Conservation (phyloP, 2,888 invertebrate genomes). For the Gastracanthus pulcherrimus region DNA sequence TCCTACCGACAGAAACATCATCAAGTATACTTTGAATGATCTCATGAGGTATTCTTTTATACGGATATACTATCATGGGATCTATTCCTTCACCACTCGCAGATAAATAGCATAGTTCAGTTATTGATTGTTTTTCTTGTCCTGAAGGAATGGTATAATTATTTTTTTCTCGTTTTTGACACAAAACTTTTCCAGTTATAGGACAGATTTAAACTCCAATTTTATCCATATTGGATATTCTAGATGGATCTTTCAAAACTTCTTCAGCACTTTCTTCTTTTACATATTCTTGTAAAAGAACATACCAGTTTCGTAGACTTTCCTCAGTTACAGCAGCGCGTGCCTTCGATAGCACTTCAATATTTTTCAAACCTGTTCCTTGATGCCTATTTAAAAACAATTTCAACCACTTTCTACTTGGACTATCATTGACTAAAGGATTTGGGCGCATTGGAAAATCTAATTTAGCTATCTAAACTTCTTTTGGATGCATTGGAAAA, state of each 20-base stretch:
- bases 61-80: slow-evolving; percentile 68
- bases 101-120: slow-evolving; percentile 59
- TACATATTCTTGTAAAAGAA: slow-evolving; percentile 55
- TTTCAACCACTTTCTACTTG: slow-evolving; percentile 63
- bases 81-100: slow-evolving; percentile 65
- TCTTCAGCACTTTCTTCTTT: neutral
- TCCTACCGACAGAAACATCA: slow-evolving; percentile 66
- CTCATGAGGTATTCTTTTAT: slow-evolving; percentile 63
- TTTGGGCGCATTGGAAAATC: neutral
- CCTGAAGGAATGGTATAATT: slow-evolving; percentile 58
- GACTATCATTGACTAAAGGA: slow-evolving; percentile 61
- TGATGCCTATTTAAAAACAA: slow-evolving; percentile 61
- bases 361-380: slow-evolving; percentile 58
- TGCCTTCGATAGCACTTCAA: slow-evolving; percentile 62
- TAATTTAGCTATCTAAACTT: slow-evolving; percentile 60
- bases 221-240: slow-evolving; percentile 61
- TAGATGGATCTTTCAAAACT: neutral
- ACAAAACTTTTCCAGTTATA: slow-evolving; percentile 59
- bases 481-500: slow-evolving; percentile 65
- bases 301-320: slow-evolving; percentile 61
- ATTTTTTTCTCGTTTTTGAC: slow-evolving; percentile 58
- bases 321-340: slow-evolving; percentile 63
- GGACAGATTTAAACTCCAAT: slow-evolving; percentile 59
- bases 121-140: slow-evolving; percentile 61
- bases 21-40: slow-evolving; percentile 58